A percentile compares a stretch with the other conserved stretches of the same genome.
These are phyloP conservation scores for Moxostoma hubbsi DNA, from an alignment of 2,797 vertebrate species.

Conservation along the genomic window DNA sequence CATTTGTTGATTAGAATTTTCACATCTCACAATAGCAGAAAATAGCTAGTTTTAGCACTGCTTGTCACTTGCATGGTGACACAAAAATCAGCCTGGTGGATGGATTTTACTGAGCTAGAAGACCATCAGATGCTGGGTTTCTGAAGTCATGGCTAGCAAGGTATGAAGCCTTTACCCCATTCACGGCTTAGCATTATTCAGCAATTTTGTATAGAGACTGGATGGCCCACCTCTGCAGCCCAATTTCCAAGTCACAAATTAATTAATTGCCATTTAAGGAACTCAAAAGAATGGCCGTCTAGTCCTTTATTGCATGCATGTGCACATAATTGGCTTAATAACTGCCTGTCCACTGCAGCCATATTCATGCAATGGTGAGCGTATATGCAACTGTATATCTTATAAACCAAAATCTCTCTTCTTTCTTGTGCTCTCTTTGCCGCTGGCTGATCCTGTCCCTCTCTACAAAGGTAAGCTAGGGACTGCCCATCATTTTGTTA, in stretches of 20 bases:
- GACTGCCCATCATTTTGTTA: slow-evolving; percentile 52
- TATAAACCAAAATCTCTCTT: slow-evolving; percentile 72
- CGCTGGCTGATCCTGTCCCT: slow-evolving; percentile 70
- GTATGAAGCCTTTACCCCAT: slow-evolving; percentile 33
- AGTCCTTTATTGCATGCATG: slow-evolving; percentile 68
- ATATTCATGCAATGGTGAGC: neutral
- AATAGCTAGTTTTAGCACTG: slow-evolving; percentile 54
- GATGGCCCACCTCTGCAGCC: neutral
- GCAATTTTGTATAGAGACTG: neutral
- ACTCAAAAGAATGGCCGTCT: slow-evolving; percentile 33
- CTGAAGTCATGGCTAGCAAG: slow-evolving; percentile 41
- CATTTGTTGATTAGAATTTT: slow-evolving; percentile 11
- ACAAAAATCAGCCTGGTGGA: slow-evolving; percentile 59
- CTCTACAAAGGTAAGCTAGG: slow-evolving; percentile 81
- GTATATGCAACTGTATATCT: slow-evolving; percentile 39
- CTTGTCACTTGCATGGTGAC: slow-evolving; percentile 72
- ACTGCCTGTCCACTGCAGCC: slow-evolving; percentile 21
- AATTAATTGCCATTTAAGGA: slow-evolving; percentile 64
- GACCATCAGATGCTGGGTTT: slow-evolving; percentile 48
- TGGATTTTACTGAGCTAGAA: slow-evolving; percentile 44
- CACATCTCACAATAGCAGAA: slow-evolving; percentile 46
- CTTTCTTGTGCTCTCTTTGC: slow-evolving; percentile 54
- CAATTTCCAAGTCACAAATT: slow-evolving; percentile 59
- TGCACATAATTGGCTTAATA: slow-evolving; percentile 12
- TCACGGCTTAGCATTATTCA: slow-evolving; percentile 24